A percentile compares a stretch with the other conserved stretches of the same genome.
Conservation (phyloP, 1,140 invertebrate genomes). For the Zaprionus ghesquierei region DNA sequence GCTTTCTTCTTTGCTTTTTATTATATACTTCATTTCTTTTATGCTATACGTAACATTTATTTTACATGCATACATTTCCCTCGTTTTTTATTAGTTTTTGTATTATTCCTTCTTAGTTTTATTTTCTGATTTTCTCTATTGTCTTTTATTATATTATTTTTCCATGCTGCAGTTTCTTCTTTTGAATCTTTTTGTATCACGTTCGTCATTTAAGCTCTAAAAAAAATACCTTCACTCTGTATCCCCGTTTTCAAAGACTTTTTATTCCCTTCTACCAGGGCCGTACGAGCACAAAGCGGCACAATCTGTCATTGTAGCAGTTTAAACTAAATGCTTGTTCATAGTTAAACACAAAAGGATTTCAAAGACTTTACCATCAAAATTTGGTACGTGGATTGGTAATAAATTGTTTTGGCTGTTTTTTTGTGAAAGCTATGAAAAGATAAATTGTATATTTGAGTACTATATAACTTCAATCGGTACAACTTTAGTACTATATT, state of each 20-base stretch:
- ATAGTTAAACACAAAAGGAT: no score
- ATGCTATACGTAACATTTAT: constrained; percentile 56
- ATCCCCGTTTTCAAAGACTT: constrained; percentile 8
- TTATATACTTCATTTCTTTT: constrained; percentile 40
- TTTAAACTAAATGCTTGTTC: no score
- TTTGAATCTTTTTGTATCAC: constrained; percentile 58
- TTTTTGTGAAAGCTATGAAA: no score
- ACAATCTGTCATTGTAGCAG: no score
- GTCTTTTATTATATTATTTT: constrained; percentile 22
- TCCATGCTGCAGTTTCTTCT: constrained; percentile 53
- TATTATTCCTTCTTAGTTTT: constrained; percentile 56
- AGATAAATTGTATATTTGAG: no score
- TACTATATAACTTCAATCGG: no score
- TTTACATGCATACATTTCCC: constrained; percentile 40
- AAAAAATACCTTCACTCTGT: constrained; percentile 55
- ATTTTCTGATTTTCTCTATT: constrained; percentile 44
- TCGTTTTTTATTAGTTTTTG: constrained; percentile 49
- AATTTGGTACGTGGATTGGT: no score
- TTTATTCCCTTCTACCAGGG: not conserved
- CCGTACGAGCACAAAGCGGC: no score
- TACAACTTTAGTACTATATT: no score
- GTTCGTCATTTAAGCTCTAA: constrained; percentile 49
- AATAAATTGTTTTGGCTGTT: no score
- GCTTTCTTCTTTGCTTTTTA: constrained; percentile 35
- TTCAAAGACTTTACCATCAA: no score